These are phyloP conservation scores for Plagodis dolabraria DNA, from an alignment of 2,888 invertebrate genomes.

Conservation along the genomic window DNA sequence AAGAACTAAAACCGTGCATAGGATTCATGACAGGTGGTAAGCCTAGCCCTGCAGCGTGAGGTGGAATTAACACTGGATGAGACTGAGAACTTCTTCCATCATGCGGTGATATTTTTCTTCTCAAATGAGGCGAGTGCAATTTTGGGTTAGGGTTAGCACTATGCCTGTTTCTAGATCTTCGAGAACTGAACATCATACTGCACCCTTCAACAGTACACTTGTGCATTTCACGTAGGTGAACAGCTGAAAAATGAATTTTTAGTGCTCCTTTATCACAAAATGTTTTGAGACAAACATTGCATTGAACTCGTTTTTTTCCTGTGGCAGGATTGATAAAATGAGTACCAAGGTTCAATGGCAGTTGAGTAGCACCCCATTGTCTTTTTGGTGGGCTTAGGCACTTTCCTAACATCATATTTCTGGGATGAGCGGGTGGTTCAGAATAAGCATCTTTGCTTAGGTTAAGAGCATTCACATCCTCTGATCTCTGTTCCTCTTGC, in stretches of 20 bases:
- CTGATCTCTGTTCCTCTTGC: conserved; percentile 60
- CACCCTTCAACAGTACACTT: conserved; percentile 99
- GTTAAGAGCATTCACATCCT: conserved; percentile 77
- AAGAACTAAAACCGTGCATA: conserved; percentile 90
- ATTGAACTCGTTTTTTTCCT: conserved; percentile 98
- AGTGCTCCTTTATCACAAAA: conserved; percentile 99
- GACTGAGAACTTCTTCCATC: conserved; percentile 96
- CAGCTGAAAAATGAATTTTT: conserved; percentile 99
- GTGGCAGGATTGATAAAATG: conserved; percentile 96
- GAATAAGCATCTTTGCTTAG: conserved; percentile 76
- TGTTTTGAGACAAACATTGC: conserved; percentile 98
- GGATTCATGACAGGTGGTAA: conserved; percentile 88
- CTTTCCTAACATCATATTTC: conserved; percentile 85
- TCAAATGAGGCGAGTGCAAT: conserved; percentile 96
- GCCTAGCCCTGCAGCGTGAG: conserved; percentile 86
- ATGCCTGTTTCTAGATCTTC: conserved; percentile 97
- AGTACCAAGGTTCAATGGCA: conserved; percentile 93
- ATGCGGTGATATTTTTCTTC: conserved; percentile 97
- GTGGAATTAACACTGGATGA: conserved; percentile 91
- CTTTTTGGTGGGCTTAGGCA: conserved; percentile 91
- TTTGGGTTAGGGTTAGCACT: conserved; percentile 99
- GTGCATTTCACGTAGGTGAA: conserved; percentile 99
- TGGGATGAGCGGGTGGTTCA: conserved; percentile 69
- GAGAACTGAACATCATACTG: conserved; percentile 99
- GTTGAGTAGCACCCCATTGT: conserved; percentile 90